Evolutionary conservation across 2,797 vertebrate genomes (phyloP), one percentile per base, ranked within the genome.

Genomic region (Myoxocephalus aenaeus): DNA sequence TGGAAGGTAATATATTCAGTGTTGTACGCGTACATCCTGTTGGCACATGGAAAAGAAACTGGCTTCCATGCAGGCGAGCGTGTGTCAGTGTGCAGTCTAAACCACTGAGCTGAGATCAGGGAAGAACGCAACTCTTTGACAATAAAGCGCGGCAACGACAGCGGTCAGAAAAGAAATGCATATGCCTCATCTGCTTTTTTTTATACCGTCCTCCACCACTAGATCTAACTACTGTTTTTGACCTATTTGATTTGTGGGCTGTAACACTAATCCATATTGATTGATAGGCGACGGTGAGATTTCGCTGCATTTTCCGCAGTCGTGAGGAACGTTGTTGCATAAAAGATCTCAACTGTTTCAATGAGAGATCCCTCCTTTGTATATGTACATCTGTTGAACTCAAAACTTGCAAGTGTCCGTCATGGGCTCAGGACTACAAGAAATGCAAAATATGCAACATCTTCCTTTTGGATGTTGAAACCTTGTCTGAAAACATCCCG

Each of bases 371-470:
- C 22, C 76, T 58, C 53, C 73, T 86, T 63, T 69, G 63, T 79
- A 79, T 81, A 61, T 13, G 62, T 86, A 50, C 68, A 78, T 85
- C 71, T 77, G 81, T 83, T 77, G 73, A 86, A 88, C 85, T 86
- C 40, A 76, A 44, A 74, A 84, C 73, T 70, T 83, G 78, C 75
- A 71, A 76, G 82, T 81, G 86, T 75, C 75, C 77, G 18, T 48
- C 42, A 81, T 56, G 84, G 87, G 90, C 89, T 86, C 69, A 79
- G 86, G 90, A 91, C 90, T 92, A 90, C 86, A 78, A 88, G 85
- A 90, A 89, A 92, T 90, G 90, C 90, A 91, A 92, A 89, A 85
- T 84, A 83, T 88, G 73, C 84, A 90, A 87, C 89, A 86, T 90
- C 83, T 79, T 87, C 70, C 65, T 68, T 73, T 87, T 34, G 74